Percentiles rank a stretch among this genome's conserved stretches.
These are phyloP conservation scores for Hydra vulgaris DNA, from an alignment of 30 jellyfish, hydroid and myxozoan genomes.

Conservation along the genomic window DNA sequence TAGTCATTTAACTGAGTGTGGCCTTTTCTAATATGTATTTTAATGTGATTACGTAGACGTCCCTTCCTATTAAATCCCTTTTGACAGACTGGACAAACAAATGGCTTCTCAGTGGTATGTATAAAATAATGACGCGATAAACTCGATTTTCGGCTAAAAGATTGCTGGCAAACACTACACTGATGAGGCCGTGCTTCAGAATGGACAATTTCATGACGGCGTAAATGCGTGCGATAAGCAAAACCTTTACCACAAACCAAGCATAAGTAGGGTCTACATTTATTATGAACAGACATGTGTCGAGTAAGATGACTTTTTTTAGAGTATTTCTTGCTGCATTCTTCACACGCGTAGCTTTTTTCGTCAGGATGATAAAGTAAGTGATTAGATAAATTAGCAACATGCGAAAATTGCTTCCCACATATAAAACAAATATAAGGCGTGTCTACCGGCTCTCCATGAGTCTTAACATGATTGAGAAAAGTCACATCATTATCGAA, in stretches of 20 bases:
- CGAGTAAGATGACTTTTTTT: constrained; percentile 5
- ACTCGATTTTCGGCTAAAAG: constrained; percentile 37
- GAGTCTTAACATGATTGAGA: constrained; percentile 14
- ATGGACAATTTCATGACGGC: constrained; percentile 37
- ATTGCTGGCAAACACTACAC: constrained; percentile 30
- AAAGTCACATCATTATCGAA: constrained; percentile 18
- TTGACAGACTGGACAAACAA: constrained; percentile 34
- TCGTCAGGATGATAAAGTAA: constrained; percentile 26
- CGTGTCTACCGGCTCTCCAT: not conserved
- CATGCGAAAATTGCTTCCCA: constrained; percentile 16
- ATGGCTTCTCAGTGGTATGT: constrained; percentile 37
- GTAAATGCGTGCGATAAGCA: constrained; percentile 30
- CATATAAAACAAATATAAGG: constrained; percentile 26
- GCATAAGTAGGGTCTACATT: constrained; percentile 22
- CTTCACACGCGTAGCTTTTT: constrained; percentile 3
- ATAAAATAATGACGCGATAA: constrained; percentile 35
- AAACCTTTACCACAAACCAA: constrained; percentile 24
- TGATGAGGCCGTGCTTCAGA: constrained; percentile 36
- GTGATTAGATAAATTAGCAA: constrained; percentile 22
- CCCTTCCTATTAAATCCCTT: constrained; percentile 37
- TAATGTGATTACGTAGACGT: constrained; percentile 25
- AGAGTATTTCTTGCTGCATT: constrained; percentile 21
- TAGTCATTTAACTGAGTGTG: constrained; percentile 22
- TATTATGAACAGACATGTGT: constrained; percentile 29
- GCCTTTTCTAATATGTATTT: constrained; percentile 31